Base-by-base conservation (phyloP, 2,797 vertebrate genomes). In the Acestrorhynchus altus region DNA sequence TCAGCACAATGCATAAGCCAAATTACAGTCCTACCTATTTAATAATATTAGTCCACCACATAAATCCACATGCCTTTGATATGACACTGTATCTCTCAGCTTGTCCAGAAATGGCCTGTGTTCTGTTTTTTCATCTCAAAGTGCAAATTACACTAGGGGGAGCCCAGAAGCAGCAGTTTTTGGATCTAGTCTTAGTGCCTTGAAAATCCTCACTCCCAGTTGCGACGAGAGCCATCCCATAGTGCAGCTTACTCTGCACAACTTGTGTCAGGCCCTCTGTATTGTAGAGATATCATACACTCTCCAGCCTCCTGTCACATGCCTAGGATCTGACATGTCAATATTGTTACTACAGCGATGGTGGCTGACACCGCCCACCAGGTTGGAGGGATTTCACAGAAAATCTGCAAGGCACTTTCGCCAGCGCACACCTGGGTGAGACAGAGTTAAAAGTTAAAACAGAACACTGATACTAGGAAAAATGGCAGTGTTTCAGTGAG, bases 281-380 rank as follows among this genome's bases (percentile, higher is more conserved):
- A 90, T 99, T 95, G 88, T 98, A 94, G 44, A 96, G 94, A 84
- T n/a, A n/a, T n/a, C 98, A 99, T 59, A 88, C 98, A 99, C 31
- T 86, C 92, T 20, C 98, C 98, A 0, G 92, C 78, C 56, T 93
- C 22, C 90, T 88, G 85, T 99, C 95, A 0, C 98, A 99, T 0
- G 96, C 91, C 0, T 87, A 0, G 92, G 86, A 80, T 98, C 95
- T 0, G 82, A 94, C 87, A 92, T 83, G 68, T 99, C 96, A 0
- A 99, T 98, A 92, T 99, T 99, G 79, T 95, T 95, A 56, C 93
- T 95, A 86, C 98, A 99, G 79, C 94, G 93, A 79, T 98, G 99
- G 0, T n/a, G 90, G 93, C 85, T 94, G 94, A 88, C 98, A 99
- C 77, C 72, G 93, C 10, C 98, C 96, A 0, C 95, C 95, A 0